Percentiles rank a stretch among this genome's conserved stretches.
phyloP scores from a whole-genome alignment of 2,113 vertebrate genomes.

The Chlorodrepanis virens region DNA sequence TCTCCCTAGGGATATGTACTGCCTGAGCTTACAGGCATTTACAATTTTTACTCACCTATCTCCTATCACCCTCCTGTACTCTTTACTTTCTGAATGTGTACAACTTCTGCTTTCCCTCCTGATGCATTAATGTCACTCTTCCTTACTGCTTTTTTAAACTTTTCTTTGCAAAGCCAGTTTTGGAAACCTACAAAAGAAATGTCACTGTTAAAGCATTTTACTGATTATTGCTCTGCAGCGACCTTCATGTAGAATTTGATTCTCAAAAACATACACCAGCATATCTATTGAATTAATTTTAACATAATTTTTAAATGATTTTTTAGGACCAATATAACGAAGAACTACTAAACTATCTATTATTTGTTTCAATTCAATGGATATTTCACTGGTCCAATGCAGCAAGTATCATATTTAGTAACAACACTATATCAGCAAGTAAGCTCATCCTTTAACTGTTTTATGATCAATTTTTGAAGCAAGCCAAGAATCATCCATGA shows the following conservation, averaged over 20 bases:
- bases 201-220: neutral
- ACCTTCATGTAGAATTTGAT: neutral
- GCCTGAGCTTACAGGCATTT: neutral
- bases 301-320: neutral
- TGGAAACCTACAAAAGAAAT: neutral
- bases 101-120: neutral
- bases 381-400: neutral
- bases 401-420: neutral
- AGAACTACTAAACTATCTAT: neutral
- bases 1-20: neutral
- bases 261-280: neutral
- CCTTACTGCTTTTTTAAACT: neutral
- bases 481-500: neutral
- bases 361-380: neutral
- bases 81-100: neutral
- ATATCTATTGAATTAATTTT: neutral
- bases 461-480: neutral
- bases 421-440: neutral
- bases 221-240: neutral
- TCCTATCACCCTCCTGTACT: accelerated
- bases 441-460: neutral
- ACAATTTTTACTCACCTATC: neutral
- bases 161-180: neutral
- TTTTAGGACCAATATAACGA: neutral
- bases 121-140: neutral